Evolutionary conservation across 2,797 vertebrate species (phyloP).

Genomic region (Pogonophryne albipinna): DNA sequence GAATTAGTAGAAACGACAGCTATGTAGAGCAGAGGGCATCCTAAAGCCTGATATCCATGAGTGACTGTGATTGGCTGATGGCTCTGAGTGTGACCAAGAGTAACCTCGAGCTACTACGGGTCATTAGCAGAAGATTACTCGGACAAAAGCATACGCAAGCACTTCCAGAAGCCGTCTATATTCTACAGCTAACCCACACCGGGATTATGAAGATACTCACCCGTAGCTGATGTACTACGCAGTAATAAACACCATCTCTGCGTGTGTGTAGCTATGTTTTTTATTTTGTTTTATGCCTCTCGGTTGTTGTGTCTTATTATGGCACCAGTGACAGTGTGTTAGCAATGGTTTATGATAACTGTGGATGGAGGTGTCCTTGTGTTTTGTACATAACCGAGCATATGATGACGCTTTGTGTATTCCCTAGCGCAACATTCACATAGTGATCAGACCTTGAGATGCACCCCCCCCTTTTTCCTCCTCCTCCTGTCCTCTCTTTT

Average conservation of each 20-base stretch:
- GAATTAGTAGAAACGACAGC: not conserved
- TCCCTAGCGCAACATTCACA: slow-evolving; percentile 22
- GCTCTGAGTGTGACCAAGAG: slow-evolving; percentile 49
- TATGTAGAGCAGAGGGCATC: slow-evolving; percentile 24
- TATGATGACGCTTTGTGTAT: slow-evolving; percentile 37
- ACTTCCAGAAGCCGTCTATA: slow-evolving; percentile 4
- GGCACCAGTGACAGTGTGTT: not conserved
- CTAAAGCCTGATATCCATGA: slow-evolving; percentile 3
- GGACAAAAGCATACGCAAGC: slow-evolving; percentile 1
- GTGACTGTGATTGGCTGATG: slow-evolving; percentile 45
- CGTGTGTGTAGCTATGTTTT: not conserved
- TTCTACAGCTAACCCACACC: slow-evolving; percentile 1
- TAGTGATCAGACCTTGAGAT: slow-evolving; percentile 64
- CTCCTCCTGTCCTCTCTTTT: slow-evolving; percentile 31
- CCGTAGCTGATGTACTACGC: slow-evolving; percentile 31
- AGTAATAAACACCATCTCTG: slow-evolving; percentile 20
- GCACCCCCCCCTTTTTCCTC: slow-evolving; percentile 25
- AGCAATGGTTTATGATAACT: slow-evolving; percentile 2
- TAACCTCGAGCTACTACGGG: slow-evolving; percentile 68
- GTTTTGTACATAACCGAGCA: slow-evolving; percentile 22
- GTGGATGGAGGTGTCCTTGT: slow-evolving; percentile 37
- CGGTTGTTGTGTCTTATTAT: slow-evolving; percentile 13
- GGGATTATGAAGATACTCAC: slow-evolving; percentile 42
- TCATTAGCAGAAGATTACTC: slow-evolving; percentile 69
- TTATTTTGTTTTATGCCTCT: not conserved